A percentile compares a stretch with the other conserved stretches of the same genome.
Conservation (phyloP, 37 sponge, comb jelly and placozoan species). For the Amphimedon queenslandica region DNA sequence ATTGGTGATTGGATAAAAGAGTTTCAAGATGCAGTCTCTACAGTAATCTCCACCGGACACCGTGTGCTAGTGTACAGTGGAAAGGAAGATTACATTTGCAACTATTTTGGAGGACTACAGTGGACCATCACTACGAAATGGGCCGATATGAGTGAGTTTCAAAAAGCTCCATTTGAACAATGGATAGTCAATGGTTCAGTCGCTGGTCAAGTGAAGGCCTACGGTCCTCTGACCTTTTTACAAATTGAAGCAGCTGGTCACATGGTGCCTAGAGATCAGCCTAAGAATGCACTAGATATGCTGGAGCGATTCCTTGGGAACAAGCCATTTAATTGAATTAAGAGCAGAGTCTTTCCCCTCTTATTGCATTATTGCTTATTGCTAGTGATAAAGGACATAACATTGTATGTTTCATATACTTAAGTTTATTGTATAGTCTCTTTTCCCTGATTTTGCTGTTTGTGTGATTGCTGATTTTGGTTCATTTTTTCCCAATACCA, state of each 20-base stretch:
- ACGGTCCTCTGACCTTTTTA: conserved; percentile 58
- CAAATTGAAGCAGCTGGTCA: conserved; percentile 74
- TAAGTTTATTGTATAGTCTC: too few species aligned
- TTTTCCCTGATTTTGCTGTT: too few species aligned
- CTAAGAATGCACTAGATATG: conserved; percentile 43
- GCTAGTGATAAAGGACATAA: too few species aligned
- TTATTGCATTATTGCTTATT: too few species aligned
- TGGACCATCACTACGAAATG: conserved; percentile 66
- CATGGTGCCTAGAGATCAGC: conserved; percentile 91
- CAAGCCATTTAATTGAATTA: conserved; percentile 39
- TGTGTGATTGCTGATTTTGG: too few species aligned
- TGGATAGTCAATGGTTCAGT: conserved; percentile 31
- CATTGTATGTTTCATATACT: too few species aligned
- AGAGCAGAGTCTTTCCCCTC: too few species aligned
- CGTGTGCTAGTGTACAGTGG: conserved; percentile 80
- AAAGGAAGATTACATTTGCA: conserved; percentile 77
- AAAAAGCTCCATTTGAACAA: conserved; percentile 4
- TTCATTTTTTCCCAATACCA: too few species aligned
- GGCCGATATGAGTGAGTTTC: conserved; percentile 43
- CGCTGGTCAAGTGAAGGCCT: conserved; percentile 47
- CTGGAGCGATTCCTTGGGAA: conserved; percentile 36
- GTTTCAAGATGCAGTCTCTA: conserved; percentile 44
- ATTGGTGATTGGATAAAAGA: conserved; percentile 70
- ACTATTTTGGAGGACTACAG: conserved; percentile 66
- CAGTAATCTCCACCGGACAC: conserved; percentile 16